Evolutionary conservation across 1,140 invertebrate species (phyloP).

Genomic region (Tetragnatha versicolor): DNA sequence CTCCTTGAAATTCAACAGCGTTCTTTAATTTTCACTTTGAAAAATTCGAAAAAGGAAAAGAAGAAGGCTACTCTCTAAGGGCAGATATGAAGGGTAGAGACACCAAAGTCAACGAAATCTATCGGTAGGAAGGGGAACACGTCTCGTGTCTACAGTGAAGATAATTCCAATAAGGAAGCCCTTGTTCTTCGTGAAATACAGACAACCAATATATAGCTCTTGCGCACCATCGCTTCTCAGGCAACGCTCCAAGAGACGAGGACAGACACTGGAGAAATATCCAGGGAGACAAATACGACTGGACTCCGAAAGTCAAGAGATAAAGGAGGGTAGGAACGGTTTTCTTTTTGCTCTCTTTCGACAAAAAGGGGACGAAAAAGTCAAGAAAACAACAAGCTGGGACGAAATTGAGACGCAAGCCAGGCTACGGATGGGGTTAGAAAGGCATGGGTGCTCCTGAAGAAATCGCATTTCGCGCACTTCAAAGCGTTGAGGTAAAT

Average conservation of each 20-base stretch:
- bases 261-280: conserved; percentile 44
- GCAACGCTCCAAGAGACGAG: conserved; percentile 36
- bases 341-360: conserved; percentile 12
- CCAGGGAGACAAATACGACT: conserved; percentile 48
- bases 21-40: too few species aligned
- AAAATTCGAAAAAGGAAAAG: too few species aligned
- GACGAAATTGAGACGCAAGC: conserved; percentile 34
- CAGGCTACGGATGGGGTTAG: conserved; percentile 6
- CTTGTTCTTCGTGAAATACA: conserved; percentile 44
- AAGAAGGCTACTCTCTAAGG: too few species aligned
- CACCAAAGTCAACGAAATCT: conserved; percentile 23
- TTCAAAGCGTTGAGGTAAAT: conserved; percentile 21
- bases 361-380: background rate
- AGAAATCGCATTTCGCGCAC: conserved; percentile 35
- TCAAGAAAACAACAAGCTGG: conserved; percentile 13
- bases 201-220: conserved; percentile 53
- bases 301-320: conserved; percentile 45
- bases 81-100: conserved; percentile 13
- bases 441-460: background rate
- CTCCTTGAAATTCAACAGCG: too few species aligned
- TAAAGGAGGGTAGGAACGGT: conserved; percentile 34
- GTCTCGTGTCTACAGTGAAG: conserved; percentile 47
- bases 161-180: conserved; percentile 54
- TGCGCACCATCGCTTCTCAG: conserved; percentile 35
- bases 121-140: conserved; percentile 30